Conservation (phyloP, 1,140 invertebrate genomes). For the Drosophila ohnishii region DNA sequence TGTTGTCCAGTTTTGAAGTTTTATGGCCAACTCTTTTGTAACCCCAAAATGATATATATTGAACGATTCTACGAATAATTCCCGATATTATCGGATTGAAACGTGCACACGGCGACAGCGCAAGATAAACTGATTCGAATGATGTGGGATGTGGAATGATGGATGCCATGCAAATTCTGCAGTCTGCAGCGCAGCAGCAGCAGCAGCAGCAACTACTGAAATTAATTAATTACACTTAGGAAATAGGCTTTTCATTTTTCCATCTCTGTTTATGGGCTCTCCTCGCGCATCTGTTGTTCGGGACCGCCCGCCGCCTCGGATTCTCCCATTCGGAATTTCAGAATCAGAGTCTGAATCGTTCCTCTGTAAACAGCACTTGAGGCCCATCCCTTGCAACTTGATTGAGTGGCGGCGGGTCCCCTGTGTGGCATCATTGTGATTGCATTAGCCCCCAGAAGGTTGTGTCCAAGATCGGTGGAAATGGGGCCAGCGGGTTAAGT, state of each 20-base stretch:
- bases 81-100: neutral
- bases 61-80: neutral
- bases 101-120: slow-evolving; percentile 53
- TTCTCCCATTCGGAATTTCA: slow-evolving; percentile 7
- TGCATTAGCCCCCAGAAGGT: slow-evolving; percentile 39
- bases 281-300: neutral
- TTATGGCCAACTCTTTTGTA: neutral
- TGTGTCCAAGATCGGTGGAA: slow-evolving; percentile 41
- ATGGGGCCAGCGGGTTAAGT: slow-evolving; percentile 30
- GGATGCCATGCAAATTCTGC: slow-evolving; percentile 36
- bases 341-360: slow-evolving; percentile 9
- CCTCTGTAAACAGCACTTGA: slow-evolving; percentile 55
- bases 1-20: slow-evolving; percentile 23
- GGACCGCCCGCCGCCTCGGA: slow-evolving; percentile 6
- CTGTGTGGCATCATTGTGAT: slow-evolving; percentile 34
- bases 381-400: slow-evolving; percentile 28
- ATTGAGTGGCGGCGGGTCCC: slow-evolving; percentile 34
- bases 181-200: slow-evolving; percentile 30
- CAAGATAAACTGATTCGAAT: slow-evolving; percentile 56
- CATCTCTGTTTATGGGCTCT: slow-evolving; percentile 42
- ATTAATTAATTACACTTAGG: slow-evolving; percentile 83
- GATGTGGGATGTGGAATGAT: neutral
- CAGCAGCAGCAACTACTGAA: slow-evolving; percentile 43
- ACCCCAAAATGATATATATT: neutral
- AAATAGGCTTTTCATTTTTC: slow-evolving; percentile 74